phyloP scores from a whole-genome alignment of 2,888 invertebrate genomes.

The Noctua janthe region DNA sequence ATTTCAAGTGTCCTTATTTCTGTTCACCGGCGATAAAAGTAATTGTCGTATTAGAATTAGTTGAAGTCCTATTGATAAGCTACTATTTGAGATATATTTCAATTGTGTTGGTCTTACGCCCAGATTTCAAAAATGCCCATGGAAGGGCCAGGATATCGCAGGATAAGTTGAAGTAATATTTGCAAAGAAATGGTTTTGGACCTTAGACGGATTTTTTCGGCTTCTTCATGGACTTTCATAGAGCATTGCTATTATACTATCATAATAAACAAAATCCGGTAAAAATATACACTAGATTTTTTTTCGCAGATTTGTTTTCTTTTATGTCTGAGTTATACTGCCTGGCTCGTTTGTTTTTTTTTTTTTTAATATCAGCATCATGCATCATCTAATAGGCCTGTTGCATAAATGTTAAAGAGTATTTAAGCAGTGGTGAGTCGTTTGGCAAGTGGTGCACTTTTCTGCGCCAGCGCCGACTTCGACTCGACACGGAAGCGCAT shows the following conservation, averaged over 20 bases:
- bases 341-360: neutral
- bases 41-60: neutral
- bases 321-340: neutral
- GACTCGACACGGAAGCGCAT: conserved; percentile 78
- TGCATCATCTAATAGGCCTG: conserved; percentile 17
- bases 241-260: neutral
- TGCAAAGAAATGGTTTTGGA: neutral
- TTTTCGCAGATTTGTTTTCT: neutral
- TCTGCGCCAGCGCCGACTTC: conserved; percentile 72
- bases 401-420: conserved; percentile 47
- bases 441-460: conserved; percentile 78
- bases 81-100: no score
- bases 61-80: neutral
- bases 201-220: neutral
- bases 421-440: conserved; percentile 59
- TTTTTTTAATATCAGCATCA: conserved; percentile 8
- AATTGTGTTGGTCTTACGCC: no score
- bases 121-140: neutral
- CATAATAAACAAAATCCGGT: neutral
- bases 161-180: neutral
- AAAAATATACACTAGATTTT: neutral
- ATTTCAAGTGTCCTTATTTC: no score
- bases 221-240: neutral
- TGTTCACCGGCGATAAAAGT: neutral
- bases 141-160: neutral